Evolutionary conservation across 2,797 vertebrate genomes (phyloP), one percentile per base, ranked within the genome.

Genomic region (Huso huso): DNA sequence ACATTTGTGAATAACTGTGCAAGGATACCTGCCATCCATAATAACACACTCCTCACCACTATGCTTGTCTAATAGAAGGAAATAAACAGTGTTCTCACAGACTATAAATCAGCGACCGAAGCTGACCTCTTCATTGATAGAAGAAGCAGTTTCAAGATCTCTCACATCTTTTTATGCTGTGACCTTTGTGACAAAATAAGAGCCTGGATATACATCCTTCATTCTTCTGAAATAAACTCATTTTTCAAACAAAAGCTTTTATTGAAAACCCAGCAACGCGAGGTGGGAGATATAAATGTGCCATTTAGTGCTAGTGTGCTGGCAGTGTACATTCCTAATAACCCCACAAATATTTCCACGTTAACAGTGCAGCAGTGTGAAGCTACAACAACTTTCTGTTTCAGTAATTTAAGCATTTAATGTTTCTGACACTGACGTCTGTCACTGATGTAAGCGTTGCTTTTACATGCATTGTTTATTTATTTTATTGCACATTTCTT

Each of bases 281-380:
- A 71, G 67, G 70, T 67, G 64, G 51, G 51, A 37, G 13, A 48
- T 58, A 9, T 12, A 66, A 69, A 62, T 53, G 13, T 68, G 66
- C 55, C 65, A 61, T 64, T 63, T 48, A 66, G 64, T 69, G 64
- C 64, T 57, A 58, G 69, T 53, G 72, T 62, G 61, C 63, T 71
- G 68, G 70, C 68, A 71, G 57, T 62, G 48, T 65, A 68, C 70
- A 75, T 76, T 74, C 71, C 73, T 68, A 51, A 67, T 69, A 63
- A 72, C 37, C 70, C 74, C 69, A 73, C 74, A 74, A 77, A 78
- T 69, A 77, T 74, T 65, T 74, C 61, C 69, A 61, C 49, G 68
- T 51, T 64, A 78, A 76, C 72, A 76, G 69, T 71, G 69, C 61
- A 50, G 49, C 71, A 77, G 76, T 79, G 71, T 77, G 58, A 63